Evolutionary conservation across 2,888 invertebrate genomes (phyloP).

Genomic region (Drosophila monieri): DNA sequence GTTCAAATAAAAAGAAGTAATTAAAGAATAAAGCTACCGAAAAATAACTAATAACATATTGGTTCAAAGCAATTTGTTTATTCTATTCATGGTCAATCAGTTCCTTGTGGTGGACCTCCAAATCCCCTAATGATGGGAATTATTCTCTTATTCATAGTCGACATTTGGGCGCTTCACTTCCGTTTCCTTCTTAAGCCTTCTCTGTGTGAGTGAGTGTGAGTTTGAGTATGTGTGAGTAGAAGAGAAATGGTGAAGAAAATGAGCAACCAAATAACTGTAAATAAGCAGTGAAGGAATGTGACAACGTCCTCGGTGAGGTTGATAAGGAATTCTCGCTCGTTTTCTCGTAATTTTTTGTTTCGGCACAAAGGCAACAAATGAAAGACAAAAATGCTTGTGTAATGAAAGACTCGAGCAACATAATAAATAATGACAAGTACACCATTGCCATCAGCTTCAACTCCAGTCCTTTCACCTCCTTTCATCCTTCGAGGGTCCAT

Average conservation of each 20-base stretch:
- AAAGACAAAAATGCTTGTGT: constrained; percentile 71
- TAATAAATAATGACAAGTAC: constrained; percentile 75
- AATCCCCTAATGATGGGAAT: constrained; percentile 37
- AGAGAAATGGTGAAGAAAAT: constrained; percentile 36
- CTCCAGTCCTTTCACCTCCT: not conserved
- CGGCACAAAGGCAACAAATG: constrained; percentile 61
- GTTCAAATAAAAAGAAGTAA: constrained; percentile 6
- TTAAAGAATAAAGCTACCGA: not conserved
- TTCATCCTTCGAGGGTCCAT: too few relatives aligned
- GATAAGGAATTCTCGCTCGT: constrained; percentile 40
- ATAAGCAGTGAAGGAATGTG: constrained; percentile 70
- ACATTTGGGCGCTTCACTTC: constrained; percentile 16
- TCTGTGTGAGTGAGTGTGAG: constrained; percentile 25
- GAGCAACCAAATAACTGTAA: constrained; percentile 70
- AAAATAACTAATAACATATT: not conserved
- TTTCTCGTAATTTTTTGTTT: constrained; percentile 18
- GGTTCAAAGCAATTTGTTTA: not conserved
- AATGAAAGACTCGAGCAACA: constrained; percentile 76
- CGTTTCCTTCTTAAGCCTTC: constrained; percentile 7
- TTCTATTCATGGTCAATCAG: constrained; percentile 19
- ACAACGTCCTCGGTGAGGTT: constrained; percentile 38
- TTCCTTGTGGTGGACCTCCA: constrained; percentile 3
- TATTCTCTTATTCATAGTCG: constrained; percentile 20
- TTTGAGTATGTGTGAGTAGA: constrained; percentile 29
- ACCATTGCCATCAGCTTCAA: constrained; percentile 45